phyloP scores from a whole-genome alignment of 2,888 invertebrate genomes.

The Cabera pusaria region DNA sequence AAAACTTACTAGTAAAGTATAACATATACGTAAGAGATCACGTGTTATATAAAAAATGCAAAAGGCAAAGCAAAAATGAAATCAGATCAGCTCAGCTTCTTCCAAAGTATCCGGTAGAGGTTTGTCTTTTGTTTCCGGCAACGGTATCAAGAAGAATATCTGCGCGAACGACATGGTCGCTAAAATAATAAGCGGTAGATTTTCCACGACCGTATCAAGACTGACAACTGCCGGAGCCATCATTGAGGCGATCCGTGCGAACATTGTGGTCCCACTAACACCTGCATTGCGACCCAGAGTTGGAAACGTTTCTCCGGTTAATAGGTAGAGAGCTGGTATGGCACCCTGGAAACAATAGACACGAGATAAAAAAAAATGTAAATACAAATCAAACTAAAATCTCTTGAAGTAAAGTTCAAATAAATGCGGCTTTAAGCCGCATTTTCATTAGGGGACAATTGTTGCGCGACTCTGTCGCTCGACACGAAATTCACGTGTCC shows the following conservation, averaged over 20 bases:
- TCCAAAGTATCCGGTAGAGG: constrained; percentile 80
- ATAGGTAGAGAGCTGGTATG: constrained; percentile 86
- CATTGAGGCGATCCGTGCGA: constrained; percentile 91
- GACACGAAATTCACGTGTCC: no score
- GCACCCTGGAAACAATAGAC: constrained; percentile 80
- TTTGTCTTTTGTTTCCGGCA: constrained; percentile 72
- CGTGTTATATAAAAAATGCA: no score
- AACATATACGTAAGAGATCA: no score
- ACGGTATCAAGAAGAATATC: constrained; percentile 57
- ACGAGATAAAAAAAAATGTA: no score
- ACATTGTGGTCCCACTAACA: constrained; percentile 88
- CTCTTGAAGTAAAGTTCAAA: no score
- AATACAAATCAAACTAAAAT: no score
- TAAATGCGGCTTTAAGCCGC: no score
- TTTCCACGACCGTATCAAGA: constrained; percentile 46
- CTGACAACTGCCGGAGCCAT: constrained; percentile 68
- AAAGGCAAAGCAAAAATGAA: no score
- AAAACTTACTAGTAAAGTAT: no score
- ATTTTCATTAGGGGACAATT: no score
- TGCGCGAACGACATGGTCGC: constrained; percentile 54
- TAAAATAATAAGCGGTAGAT: constrained; percentile 59
- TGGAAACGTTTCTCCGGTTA: constrained; percentile 90
- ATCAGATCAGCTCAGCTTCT: constrained; percentile 60
- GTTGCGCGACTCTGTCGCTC: no score
- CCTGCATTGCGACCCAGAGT: constrained; percentile 90